Evolutionary conservation across 1,140 invertebrate genomes (phyloP).

Genomic region (Eueides isabella): DNA sequence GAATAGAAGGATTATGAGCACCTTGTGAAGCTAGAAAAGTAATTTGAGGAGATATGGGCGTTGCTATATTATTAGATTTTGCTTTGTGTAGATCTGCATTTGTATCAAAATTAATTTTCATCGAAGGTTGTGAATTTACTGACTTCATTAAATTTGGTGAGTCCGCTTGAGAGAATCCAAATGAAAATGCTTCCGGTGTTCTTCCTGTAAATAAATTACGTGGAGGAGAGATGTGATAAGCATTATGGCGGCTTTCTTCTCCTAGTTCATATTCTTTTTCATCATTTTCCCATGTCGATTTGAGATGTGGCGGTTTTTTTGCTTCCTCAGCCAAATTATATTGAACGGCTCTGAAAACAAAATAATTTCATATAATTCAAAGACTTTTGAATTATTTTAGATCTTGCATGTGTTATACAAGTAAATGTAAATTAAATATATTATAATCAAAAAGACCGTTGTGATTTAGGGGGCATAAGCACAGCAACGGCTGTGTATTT

Average conservation of each 20-base stretch:
- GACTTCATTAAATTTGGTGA: conserved; percentile 60
- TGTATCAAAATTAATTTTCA: conserved; percentile 58
- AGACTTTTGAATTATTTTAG: too few species aligned
- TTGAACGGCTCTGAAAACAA: conserved; percentile 67
- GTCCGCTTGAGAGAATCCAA: conserved; percentile 55
- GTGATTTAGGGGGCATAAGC: too few species aligned
- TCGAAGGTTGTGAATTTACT: conserved; percentile 53
- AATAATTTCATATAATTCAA: too few species aligned
- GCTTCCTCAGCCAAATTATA: conserved; percentile 79
- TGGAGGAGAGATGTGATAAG: conserved; percentile 46
- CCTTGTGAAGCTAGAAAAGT: conserved; percentile 77
- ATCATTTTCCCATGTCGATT: conserved; percentile 59
- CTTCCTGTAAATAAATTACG: conserved; percentile 71
- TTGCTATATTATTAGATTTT: conserved; percentile 50
- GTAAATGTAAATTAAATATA: too few species aligned
- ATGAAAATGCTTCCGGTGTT: conserved; percentile 75
- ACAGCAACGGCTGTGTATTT: too few species aligned
- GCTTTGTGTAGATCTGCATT: conserved; percentile 53
- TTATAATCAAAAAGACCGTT: too few species aligned
- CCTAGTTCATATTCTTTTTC: conserved; percentile 51
- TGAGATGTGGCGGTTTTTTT: conserved; percentile 63
- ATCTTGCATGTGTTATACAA: too few species aligned
- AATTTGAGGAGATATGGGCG: conserved; percentile 71
- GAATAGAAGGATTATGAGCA: conserved; percentile 63
- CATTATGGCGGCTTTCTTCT: conserved; percentile 47